Conservation (phyloP, 2,797 vertebrate species). For the Galaxias olidus region DNA sequence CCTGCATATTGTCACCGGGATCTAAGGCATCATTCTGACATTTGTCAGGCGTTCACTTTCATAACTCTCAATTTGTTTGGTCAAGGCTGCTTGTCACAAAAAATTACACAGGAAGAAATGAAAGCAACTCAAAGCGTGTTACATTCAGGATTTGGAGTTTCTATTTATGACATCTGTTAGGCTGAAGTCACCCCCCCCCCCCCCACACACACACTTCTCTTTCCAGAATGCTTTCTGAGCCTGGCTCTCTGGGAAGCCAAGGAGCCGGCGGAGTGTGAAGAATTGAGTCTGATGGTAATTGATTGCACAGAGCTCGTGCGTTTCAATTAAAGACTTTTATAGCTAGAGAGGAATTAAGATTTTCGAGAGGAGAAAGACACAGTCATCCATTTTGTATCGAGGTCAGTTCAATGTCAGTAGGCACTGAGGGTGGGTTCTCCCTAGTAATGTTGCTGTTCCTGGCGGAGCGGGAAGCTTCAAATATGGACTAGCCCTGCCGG, state of each 20-base stretch:
- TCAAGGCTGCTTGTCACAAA: slow-evolving; percentile 30
- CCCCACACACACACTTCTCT: no score
- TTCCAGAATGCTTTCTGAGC: slow-evolving; percentile 38
- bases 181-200: slow-evolving; percentile 47
- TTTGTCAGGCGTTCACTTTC: slow-evolving; percentile 24
- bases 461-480: slow-evolving; percentile 28
- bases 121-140: slow-evolving; percentile 37
- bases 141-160: slow-evolving; percentile 3
- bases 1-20: slow-evolving; percentile 19
- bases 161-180: slow-evolving; percentile 51
- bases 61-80: slow-evolving; percentile 6
- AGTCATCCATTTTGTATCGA: slow-evolving; percentile 62
- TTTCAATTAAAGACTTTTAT: slow-evolving; percentile 55
- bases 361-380: slow-evolving; percentile 40
- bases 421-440: background rate
- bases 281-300: slow-evolving; percentile 60
- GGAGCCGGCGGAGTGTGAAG: slow-evolving; percentile 58
- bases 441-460: background rate
- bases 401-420: slow-evolving; percentile 47
- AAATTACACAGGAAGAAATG: slow-evolving; percentile 38
- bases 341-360: slow-evolving; percentile 47
- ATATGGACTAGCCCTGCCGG: slow-evolving; percentile 32
- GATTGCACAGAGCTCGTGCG: slow-evolving; percentile 53
- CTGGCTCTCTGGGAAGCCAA: slow-evolving; percentile 50
- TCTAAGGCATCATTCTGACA: slow-evolving; percentile 37